A percentile compares a stretch with the other conserved stretches of the same genome.
Conservation (phyloP, 2,113 vertebrate species). For the Dipodomys stephensi region DNA sequence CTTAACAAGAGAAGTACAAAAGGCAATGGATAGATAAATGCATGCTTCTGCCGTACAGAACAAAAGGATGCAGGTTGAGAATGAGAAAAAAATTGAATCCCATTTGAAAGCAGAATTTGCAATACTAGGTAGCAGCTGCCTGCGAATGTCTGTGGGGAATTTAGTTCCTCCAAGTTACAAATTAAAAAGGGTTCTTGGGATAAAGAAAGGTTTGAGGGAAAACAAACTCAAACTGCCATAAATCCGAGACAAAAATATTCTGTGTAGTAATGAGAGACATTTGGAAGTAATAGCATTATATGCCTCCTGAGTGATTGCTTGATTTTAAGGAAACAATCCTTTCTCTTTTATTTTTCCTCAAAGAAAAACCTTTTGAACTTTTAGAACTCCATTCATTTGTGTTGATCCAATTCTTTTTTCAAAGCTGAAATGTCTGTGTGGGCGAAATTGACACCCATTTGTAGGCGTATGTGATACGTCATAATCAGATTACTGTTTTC, state of each 20-base stretch:
- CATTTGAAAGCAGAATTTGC: conserved; percentile 69
- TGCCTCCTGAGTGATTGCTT: conserved; percentile 55
- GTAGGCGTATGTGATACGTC: conserved; percentile 60
- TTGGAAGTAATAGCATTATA: conserved; percentile 70
- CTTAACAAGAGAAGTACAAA: conserved; percentile 57
- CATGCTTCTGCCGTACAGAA: conserved; percentile 45
- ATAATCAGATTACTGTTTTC: conserved; percentile 69
- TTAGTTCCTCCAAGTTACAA: conserved; percentile 70
- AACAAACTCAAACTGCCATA: conserved; percentile 69
- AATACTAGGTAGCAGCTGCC: conserved; percentile 59
- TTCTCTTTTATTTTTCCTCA: not conserved
- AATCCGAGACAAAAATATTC: conserved; percentile 67
- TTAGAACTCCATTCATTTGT: conserved; percentile 64
- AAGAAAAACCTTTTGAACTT: conserved; percentile 78
- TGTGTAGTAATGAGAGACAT: conserved; percentile 74
- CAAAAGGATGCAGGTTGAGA: conserved; percentile 56
- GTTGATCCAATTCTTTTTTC: conserved; percentile 68
- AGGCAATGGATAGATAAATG: conserved; percentile 50
- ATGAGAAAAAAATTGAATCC: conserved; percentile 65
- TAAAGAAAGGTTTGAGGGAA: conserved; percentile 68
- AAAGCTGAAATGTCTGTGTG: conserved; percentile 52
- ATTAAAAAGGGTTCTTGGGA: conserved; percentile 69
- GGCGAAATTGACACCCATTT: conserved; percentile 59
- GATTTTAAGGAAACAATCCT: conserved; percentile 68
- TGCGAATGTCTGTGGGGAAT: conserved; percentile 63